Base-by-base conservation (phyloP, 2,888 invertebrate genomes). In the Caenorhabditis japonica region DNA sequence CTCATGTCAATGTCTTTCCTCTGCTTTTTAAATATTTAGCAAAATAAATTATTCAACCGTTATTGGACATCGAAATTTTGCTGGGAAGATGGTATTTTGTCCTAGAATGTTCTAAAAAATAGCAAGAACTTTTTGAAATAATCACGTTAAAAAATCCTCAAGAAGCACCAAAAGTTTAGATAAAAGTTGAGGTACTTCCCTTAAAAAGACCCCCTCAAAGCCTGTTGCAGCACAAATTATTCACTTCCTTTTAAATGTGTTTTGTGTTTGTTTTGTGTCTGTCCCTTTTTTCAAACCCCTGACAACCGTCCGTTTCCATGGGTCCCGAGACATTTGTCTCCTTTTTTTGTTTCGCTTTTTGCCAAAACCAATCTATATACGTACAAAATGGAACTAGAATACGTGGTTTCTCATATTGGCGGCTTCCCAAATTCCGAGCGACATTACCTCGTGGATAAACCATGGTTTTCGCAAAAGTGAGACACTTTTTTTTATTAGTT, bases 391-490 rank as follows among this genome's bases (percentile, higher is more conserved):
- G 39, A 58, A 47, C 58, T 71, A 23, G 64, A 64, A 39, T 71
- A 64, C 46, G 52, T 46, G 19, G 71, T 71, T 4, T 47, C 64
- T n/a, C 59, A 51, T 49, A 64, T 71, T 51, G 52, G 17, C 10
- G 64, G 59, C 13, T 15, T 47, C 15, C 23, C 38, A 1, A 59
- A 51, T 19, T 13, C 46, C 8, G 71, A 71, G 33, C 8, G 21
- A 46, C 43, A 47, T 15, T 47, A 56, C 23, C 43, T 73, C 3
- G 33, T 68, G 5, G 55, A 73, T n/a, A 73, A 73, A 19, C 52
- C 47, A 41, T 81, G 81, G 81, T 71, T 77, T 36, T 79, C 79
- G 1, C 59, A 75, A 13, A 79, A 74, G 79, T 79, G 27, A 59
- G 75, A 69, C 34, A 23, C 25, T 23, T 10, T 23, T 19, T n/a